Evolutionary conservation across 2,888 invertebrate genomes (phyloP).

Genomic region (Galerucella nymphaeae): DNA sequence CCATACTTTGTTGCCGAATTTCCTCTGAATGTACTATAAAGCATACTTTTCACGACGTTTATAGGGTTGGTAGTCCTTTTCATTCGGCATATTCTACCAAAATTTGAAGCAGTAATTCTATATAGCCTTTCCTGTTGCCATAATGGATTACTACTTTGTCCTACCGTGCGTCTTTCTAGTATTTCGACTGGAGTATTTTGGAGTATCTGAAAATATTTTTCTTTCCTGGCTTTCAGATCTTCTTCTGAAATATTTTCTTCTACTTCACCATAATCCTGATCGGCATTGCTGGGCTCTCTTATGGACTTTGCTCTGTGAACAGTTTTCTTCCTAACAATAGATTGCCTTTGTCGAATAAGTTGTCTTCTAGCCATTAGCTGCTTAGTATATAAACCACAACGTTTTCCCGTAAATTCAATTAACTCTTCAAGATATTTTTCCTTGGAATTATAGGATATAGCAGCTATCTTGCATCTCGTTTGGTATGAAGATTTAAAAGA

Average conservation of each 20-base stretch:
- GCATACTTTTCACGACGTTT: too few species aligned
- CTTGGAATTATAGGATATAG: conserved; percentile 2
- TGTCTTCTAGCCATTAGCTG: too few species aligned
- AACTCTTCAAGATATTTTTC: neutral
- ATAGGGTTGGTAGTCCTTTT: too few species aligned
- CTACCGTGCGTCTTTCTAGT: neutral
- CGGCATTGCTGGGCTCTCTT: conserved; percentile 2
- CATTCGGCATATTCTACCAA: too few species aligned
- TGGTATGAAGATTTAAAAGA: neutral
- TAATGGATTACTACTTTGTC: neutral
- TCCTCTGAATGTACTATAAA: neutral
- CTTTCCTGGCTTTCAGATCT: neutral
- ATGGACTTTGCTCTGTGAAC: neutral
- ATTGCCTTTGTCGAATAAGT: too few species aligned
- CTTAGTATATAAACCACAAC: too few species aligned
- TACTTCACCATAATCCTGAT: conserved; percentile 2
- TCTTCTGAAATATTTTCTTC: conserved; percentile 2
- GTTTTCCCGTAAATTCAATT: neutral
- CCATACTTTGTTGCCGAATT: conserved; percentile 4
- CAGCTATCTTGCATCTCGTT: conserved; percentile 1
- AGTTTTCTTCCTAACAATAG: too few species aligned
- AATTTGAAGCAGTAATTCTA: too few species aligned
- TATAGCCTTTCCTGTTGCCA: neutral
- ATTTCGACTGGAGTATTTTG: neutral
- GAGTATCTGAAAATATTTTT: conserved; percentile 1